Evolutionary conservation across 2,888 invertebrate genomes (phyloP).

Genomic region (Lepidocyrtoides sp.): DNA sequence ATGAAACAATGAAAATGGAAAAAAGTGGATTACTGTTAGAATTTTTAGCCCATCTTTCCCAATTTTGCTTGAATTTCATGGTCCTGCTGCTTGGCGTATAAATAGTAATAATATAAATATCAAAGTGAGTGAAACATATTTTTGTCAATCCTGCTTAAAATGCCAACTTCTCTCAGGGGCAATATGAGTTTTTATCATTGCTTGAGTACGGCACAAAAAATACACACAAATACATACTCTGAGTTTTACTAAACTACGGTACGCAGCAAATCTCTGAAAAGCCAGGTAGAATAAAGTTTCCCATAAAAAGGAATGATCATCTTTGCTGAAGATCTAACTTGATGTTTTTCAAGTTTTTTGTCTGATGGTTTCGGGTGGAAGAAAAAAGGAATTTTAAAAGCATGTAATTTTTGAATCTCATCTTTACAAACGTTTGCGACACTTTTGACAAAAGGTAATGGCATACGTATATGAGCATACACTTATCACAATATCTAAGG

Average conservation of each 20-base stretch:
- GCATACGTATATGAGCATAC: neutral
- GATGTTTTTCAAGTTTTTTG: neutral
- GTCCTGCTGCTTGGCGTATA: neutral
- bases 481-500: neutral
- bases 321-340: neutral
- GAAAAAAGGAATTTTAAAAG: neutral
- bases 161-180: constrained; percentile 15
- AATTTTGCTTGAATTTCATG: constrained; percentile 9
- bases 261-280: neutral
- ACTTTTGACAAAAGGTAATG: neutral
- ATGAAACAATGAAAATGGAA: neutral
- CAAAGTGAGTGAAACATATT: constrained; percentile 10
- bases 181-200: constrained; percentile 18
- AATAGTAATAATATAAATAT: constrained; percentile 30
- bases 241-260: too few species aligned
- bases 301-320: neutral
- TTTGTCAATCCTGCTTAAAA: neutral
- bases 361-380: neutral
- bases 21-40: constrained; percentile 1
- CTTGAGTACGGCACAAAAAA: neutral
- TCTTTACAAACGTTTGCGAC: neutral
- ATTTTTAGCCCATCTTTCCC: neutral
- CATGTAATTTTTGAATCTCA: neutral
- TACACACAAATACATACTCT: neutral
- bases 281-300: neutral